Conservation (phyloP, 2,888 invertebrate species). For the Xanthia icteritia region DNA sequence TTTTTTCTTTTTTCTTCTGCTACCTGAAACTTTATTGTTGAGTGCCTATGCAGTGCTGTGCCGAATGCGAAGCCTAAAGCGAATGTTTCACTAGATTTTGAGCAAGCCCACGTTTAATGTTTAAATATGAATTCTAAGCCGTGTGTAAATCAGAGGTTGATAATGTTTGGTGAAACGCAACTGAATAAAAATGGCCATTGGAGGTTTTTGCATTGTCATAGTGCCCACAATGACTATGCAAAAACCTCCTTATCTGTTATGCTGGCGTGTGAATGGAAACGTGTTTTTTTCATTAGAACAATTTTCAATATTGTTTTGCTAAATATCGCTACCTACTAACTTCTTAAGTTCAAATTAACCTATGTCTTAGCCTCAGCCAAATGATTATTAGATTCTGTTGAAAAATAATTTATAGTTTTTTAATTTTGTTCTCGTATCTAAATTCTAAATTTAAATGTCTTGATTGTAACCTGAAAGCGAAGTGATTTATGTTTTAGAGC, state of each 20-base stretch:
- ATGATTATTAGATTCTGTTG: neutral
- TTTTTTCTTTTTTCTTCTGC: neutral
- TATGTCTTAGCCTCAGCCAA: slow-evolving; percentile 3
- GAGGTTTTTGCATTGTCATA: too few species aligned
- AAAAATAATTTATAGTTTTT: neutral
- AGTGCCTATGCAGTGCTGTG: neutral
- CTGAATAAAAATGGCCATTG: neutral
- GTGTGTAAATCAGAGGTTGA: neutral
- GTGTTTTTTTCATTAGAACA: neutral
- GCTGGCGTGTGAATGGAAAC: neutral
- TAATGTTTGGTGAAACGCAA: neutral
- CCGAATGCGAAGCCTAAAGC: slow-evolving; percentile 10
- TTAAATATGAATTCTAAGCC: neutral
- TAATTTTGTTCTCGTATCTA: too few species aligned
- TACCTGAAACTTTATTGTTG: neutral
- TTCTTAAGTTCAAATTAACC: neutral
- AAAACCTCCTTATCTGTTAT: neutral
- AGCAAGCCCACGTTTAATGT: neutral
- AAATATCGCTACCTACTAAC: neutral
- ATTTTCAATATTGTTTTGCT: neutral
- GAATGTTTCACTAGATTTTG: neutral
- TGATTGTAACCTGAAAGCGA: neutral
- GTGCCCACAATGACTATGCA: neutral
- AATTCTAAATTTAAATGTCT: neutral
- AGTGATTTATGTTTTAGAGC: neutral